Conservation (phyloP, 2,888 invertebrate species). For the Cryptophagus acutangulus region DNA sequence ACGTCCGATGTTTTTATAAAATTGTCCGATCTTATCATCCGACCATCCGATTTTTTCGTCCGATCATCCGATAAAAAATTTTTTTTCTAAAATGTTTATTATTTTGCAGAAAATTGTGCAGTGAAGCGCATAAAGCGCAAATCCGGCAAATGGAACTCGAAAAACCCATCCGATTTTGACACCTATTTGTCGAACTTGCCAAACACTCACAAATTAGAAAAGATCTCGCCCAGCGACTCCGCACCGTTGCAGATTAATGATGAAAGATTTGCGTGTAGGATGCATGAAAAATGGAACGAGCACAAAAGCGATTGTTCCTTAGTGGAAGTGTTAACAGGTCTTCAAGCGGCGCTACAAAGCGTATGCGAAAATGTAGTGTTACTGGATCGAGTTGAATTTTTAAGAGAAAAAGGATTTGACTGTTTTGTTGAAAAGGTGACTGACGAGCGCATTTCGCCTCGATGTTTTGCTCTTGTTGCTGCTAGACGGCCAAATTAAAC, state of each 20-base stretch:
- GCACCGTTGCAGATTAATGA: constrained; percentile 17
- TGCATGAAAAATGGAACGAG: constrained; percentile 39
- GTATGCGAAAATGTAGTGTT: constrained; percentile 55
- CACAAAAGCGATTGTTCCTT: constrained; percentile 40
- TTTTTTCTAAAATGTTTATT: no score
- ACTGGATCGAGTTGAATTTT: constrained; percentile 52
- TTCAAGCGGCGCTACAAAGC: constrained; percentile 53
- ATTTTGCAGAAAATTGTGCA: constrained; percentile 38
- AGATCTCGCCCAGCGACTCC: constrained; percentile 3
- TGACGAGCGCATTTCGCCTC: constrained; percentile 60
- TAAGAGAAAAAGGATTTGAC: constrained; percentile 44
- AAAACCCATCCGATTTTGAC: constrained; percentile 28
- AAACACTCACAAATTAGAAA: constrained; percentile 32
- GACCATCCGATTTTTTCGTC: no score
- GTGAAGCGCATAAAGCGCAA: constrained; percentile 41
- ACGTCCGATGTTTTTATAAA: no score
- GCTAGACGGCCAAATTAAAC: neutral
- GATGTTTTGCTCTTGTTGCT: constrained; percentile 56
- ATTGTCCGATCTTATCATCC: no score
- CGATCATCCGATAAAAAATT: no score
- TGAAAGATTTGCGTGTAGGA: constrained; percentile 29
- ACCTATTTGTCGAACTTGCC: constrained; percentile 36
- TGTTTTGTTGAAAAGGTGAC: constrained; percentile 56
- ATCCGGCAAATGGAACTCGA: constrained; percentile 32
- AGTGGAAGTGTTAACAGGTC: constrained; percentile 47